Evolutionary conservation across 2,797 vertebrate species (phyloP), one percentile per base, ranked within the genome.

Genomic region (Nannoperca obscura): DNA sequence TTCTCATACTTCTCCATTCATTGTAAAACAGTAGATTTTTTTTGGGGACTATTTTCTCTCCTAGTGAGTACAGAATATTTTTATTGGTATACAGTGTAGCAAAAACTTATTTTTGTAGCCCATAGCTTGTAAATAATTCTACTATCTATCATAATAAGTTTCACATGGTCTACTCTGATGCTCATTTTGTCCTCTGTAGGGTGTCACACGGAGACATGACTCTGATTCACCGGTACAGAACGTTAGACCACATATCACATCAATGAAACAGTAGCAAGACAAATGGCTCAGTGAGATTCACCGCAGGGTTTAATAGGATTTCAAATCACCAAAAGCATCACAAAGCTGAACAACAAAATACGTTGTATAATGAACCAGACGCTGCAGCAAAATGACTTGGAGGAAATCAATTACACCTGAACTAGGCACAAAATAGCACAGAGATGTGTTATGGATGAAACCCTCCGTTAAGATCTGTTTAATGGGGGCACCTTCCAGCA

Each of bases 331-430:
- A 71, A 82, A 89, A 88, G 83, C 84, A 72, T 89, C 71, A 60
- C 90, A 84, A 85, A 87, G 88, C 83, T 55, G 50, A 78, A 83
- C 86, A 90, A 84, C 82, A 90, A 88, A 91, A 91, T 72, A 83
- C 71, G 71, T 72, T 74, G 83, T 88, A 92, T 93, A 94, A 93
- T 94, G 93, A 93, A 83, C 81, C 85, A 74, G 88, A 87, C 82
- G 78, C 69, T 81, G 87, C 82, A 74, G 83, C 58, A 83, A 86
- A 91, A 92, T 85, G 85, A 89, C 78, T 91, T 85, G 86, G 81
- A 90, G 88, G 86, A 92, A 92, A 94, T 93, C 91, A 90, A 92
- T 93, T 91, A 85, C 87, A 91, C 87, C 88, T 83, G 83, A 87
- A 81, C 71, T 46, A 19, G 75, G 83, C 74, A 83, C 83, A 84